Evolutionary conservation across 2,888 invertebrate species (phyloP).

Genomic region (Leptinotarsa peninsularis): DNA sequence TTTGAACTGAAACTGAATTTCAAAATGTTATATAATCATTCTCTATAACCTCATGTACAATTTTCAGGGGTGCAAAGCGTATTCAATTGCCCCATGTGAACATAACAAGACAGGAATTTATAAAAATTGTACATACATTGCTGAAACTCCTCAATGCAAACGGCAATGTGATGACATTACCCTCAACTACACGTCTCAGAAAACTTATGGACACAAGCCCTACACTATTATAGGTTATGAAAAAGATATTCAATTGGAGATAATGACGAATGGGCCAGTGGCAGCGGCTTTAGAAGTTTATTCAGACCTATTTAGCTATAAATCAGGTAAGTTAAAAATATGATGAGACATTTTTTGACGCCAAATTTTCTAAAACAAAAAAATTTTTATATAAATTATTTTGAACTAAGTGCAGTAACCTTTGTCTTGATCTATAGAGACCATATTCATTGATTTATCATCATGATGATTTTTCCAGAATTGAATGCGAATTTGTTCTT

Average conservation of each 20-base stretch:
- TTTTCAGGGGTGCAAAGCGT: constrained; percentile 36
- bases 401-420: not conserved
- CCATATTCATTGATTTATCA: too few relatives aligned
- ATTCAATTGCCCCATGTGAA: constrained; percentile 34
- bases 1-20: too few relatives aligned
- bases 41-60: not conserved
- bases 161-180: constrained; percentile 55
- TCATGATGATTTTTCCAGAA: too few relatives aligned
- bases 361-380: not conserved
- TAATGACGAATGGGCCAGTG: constrained; percentile 84
- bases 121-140: constrained; percentile 7
- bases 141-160: constrained; percentile 24
- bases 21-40: not conserved
- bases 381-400: not conserved
- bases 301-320: constrained; percentile 83
- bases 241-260: constrained; percentile 80
- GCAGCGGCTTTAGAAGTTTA: constrained; percentile 87
- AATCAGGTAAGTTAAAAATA: constrained; percentile 74
- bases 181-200: not conserved
- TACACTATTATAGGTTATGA: constrained; percentile 60
- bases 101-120: constrained; percentile 26
- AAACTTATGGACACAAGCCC: constrained; percentile 6
- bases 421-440: too few relatives aligned
- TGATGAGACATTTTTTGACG: not conserved
- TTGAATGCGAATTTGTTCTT: too few relatives aligned